These are phyloP conservation scores for Andrena fulva DNA, from an alignment of 2,888 invertebrate species.

Conservation along the genomic window DNA sequence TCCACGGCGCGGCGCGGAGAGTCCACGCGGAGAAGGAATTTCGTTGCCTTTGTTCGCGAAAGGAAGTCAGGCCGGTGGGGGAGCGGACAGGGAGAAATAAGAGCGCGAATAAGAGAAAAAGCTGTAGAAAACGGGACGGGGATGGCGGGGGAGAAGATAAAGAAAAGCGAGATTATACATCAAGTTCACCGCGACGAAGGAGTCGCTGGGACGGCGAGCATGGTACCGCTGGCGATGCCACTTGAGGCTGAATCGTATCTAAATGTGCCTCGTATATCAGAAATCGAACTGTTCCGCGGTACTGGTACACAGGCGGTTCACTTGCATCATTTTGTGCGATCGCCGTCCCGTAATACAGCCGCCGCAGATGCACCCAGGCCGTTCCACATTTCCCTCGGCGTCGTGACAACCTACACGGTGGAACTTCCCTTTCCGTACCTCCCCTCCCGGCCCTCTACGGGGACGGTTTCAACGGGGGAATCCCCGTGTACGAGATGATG, in stretches of 20 bases:
- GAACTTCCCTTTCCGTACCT: conserved; percentile 59
- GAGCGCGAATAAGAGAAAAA: conserved; percentile 21
- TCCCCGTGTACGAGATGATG: conserved; percentile 46
- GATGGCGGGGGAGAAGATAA: conserved; percentile 18
- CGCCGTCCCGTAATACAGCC: conserved; percentile 53
- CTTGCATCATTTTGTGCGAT: conserved; percentile 65
- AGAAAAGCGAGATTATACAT: conserved; percentile 69
- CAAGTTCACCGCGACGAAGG: conserved; percentile 61
- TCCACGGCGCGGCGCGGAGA: conserved; percentile 34
- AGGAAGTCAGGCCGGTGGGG: conserved; percentile 23
- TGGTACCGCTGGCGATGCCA: conserved; percentile 60
- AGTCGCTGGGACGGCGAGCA: conserved; percentile 29
- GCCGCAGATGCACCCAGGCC: conserved; percentile 54
- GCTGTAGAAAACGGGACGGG: background rate
- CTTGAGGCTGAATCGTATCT: conserved; percentile 70
- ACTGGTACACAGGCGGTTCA: conserved; percentile 51
- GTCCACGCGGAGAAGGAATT: conserved; percentile 61
- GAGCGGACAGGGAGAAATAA: conserved; percentile 7
- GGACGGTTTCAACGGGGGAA: conserved; percentile 7
- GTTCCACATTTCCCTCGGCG: conserved; percentile 51
- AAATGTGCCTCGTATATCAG: conserved; percentile 72
- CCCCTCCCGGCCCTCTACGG: background rate
- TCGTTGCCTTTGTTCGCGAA: conserved; percentile 69
- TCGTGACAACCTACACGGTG: conserved; percentile 64
- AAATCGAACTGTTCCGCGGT: conserved; percentile 67